These are phyloP conservation scores for Chamaea fasciata DNA, from an alignment of 2,113 vertebrate genomes.

Conservation along the genomic window DNA sequence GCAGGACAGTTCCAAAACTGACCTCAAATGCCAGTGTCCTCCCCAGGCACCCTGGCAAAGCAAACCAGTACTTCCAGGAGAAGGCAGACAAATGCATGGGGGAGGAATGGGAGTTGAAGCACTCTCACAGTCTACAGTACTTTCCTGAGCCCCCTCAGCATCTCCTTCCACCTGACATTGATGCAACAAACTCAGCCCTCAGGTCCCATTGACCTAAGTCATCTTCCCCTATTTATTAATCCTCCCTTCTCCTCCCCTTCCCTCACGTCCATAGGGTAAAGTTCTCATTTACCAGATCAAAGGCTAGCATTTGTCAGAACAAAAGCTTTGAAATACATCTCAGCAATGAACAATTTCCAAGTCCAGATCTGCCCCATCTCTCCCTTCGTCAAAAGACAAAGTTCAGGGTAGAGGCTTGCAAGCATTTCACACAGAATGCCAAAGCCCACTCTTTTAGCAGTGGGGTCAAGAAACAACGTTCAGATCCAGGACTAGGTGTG, in stretches of 20 bases:
- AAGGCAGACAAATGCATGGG: neutral
- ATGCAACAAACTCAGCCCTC: neutral
- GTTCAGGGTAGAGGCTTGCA: neutral
- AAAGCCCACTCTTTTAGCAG: neutral
- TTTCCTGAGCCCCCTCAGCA: neutral
- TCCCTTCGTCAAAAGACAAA: neutral
- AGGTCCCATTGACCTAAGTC: neutral
- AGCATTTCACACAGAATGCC: neutral
- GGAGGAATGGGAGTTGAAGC: neutral
- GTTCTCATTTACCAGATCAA: conserved; percentile 13
- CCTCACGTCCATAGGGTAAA: neutral
- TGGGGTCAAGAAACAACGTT: neutral
- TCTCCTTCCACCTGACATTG: neutral
- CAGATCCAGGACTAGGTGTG: neutral
- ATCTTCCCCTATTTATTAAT: neutral
- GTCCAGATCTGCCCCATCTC: neutral
- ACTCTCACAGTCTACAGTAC: neutral
- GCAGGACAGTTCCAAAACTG: neutral
- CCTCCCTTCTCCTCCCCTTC: neutral
- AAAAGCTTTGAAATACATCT: neutral
- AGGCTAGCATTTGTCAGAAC: neutral
- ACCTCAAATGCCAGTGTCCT: fast-evolving
- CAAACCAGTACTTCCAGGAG: neutral
- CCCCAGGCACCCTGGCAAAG: neutral
- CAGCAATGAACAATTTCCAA: neutral